These are phyloP conservation scores for Scaptomyza polygonia DNA, from an alignment of 2,888 invertebrate genomes.

Conservation along the genomic window DNA sequence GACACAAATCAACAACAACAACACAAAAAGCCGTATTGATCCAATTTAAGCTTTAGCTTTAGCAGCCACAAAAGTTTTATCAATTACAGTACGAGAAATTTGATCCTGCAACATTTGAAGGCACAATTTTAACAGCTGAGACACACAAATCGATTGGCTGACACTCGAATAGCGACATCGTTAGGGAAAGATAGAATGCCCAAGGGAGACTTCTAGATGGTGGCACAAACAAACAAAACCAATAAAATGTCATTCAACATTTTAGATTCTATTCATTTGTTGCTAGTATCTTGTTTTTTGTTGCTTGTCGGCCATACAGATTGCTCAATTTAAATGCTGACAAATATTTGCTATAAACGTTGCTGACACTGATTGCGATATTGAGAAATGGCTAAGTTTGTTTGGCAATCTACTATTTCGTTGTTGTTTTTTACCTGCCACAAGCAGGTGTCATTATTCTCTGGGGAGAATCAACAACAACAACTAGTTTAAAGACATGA, in stretches of 20 bases:
- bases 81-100: neutral
- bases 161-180: constrained; percentile 20
- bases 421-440: constrained; percentile 32
- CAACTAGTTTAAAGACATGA: constrained; percentile 53
- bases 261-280: neutral
- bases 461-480: constrained; percentile 21
- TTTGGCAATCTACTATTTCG: constrained; percentile 19
- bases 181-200: neutral
- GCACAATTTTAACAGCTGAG: constrained; percentile 20
- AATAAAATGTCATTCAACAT: constrained; percentile 35
- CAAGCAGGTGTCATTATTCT: constrained; percentile 64
- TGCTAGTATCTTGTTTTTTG: constrained; percentile 1
- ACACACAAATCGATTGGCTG: constrained; percentile 10
- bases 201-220: constrained; percentile 17
- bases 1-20: too few species aligned
- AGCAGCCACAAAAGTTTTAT: neutral
- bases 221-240: constrained; percentile 31
- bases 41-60: neutral
- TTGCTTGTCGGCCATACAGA: constrained; percentile 49
- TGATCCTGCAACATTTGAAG: neutral
- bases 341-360: constrained; percentile 37
- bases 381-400: constrained; percentile 28
- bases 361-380: constrained; percentile 46
- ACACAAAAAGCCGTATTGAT: too few species aligned
- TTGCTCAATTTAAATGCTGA: constrained; percentile 57